Evolutionary conservation across 2,888 invertebrate species (phyloP).

Genomic region (Drosophila rellima): DNA sequence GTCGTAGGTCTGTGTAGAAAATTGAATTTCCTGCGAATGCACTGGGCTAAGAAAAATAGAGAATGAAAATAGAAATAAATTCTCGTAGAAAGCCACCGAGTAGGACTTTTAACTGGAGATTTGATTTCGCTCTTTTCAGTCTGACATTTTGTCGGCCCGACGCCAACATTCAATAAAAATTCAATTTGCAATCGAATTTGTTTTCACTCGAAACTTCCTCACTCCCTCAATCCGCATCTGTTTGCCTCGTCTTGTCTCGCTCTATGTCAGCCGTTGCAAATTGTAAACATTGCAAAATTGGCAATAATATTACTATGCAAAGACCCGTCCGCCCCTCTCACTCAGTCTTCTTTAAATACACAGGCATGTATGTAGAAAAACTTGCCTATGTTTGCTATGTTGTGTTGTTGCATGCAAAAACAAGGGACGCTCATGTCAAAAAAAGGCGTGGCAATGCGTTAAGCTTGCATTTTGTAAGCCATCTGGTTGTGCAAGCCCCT

Average conservation of each 20-base stretch:
- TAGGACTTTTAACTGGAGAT: conserved; percentile 1
- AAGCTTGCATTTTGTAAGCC: conserved; percentile 15
- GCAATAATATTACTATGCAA: conserved; percentile 63
- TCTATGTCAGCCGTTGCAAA: conserved; percentile 56
- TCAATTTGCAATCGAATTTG: conserved; percentile 79
- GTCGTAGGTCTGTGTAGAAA: conserved; percentile 31
- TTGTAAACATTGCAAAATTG: conserved; percentile 74
- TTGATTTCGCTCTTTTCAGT: conserved; percentile 11
- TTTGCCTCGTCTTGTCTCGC: conserved; percentile 5
- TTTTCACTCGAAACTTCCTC: conserved; percentile 52
- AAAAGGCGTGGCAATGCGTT: conserved; percentile 30
- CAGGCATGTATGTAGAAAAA: conserved; percentile 3
- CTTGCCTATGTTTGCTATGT: conserved; percentile 4
- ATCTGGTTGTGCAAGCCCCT: background rate
- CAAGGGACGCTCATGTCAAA: conserved; percentile 5
- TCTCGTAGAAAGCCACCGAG: conserved; percentile 33
- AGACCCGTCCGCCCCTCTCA: conserved; percentile 1
- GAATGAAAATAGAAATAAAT: conserved; percentile 39
- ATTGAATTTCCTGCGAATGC: conserved; percentile 64
- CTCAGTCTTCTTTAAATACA: background rate
- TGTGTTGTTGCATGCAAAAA: conserved; percentile 15
- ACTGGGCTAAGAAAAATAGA: conserved; percentile 19
- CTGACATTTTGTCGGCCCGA: conserved; percentile 44
- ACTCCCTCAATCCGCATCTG: background rate
- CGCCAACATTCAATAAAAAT: conserved; percentile 77